Base-by-base conservation (phyloP, 1,140 invertebrate species). In the Grapholita molesta region DNA sequence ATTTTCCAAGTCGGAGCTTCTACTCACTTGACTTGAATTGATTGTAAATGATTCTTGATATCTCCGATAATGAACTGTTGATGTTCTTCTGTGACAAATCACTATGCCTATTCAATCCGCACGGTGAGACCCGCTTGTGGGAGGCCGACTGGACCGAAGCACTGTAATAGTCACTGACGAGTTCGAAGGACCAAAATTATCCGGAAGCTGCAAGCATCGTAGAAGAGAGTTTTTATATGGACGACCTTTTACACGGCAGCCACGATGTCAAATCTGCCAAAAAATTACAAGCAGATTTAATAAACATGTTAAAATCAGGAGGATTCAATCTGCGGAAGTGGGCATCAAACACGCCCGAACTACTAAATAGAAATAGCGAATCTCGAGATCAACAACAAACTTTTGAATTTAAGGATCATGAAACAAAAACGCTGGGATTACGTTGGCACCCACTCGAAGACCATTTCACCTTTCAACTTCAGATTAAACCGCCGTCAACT, bases 401-500 rank as follows among this genome's bases (percentile, higher is more conserved):
- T 11, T 66, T 65, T 18, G 61, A 70, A 2, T 64, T 70, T 12
- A 38, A 28, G 52, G 7, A 69, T 74, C 0, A 18, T 3, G 66
- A 53, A 3, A 28, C 66, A 12, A 84, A 84, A 71, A 79, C 79
- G 0, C 66, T 89, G 3, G 85, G 89, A 1, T 25, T 90, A 0
- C 23, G 66, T 9, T 90, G 86, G 88, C 33, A 77, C 70, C 79
- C 84, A 7, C 5, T 1, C 0, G 23, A 38, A 1, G 85, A 89
- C 69, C 2, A 69, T 7, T 84, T 80, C 64, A 11, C 57, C 53
- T 80, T 76, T 18, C 35, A 48, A 53, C 66, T 52, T 32, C 23
- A 67, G 28, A 4, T 67, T 11, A 3, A 67, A 2, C 4, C 11
- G 18, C 7, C 38, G 2, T 28, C 38, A 2, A n/a, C 66, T 48